Evolutionary conservation across 2,888 invertebrate genomes (phyloP), one percentile per base, ranked within the genome.

Genomic region (Philhelius pedissequus): DNA sequence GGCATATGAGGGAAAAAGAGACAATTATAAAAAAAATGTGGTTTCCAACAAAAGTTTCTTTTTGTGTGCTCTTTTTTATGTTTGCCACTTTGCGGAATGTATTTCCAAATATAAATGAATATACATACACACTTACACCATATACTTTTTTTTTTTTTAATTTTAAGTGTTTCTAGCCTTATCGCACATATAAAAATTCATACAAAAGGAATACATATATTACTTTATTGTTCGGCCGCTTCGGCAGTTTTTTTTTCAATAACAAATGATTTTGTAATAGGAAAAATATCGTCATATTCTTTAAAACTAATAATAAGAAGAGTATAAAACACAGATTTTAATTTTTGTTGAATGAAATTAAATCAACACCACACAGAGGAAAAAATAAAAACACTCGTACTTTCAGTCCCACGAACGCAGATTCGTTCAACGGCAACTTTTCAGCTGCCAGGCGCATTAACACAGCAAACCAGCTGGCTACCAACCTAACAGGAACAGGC

Each of bases 331-430:
- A 40, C 40, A 40, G 60, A 60, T 15, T 50, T 48, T 22, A 27
- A 40, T 13, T 35, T 45, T 45, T 45, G 7, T 75, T 75, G 27
- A 66, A 56, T 35, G 27, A 62, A 73, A 64, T 69, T 62, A 48
- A 80, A 79, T 80, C 38, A 48, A 80, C 75, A 75, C 75, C 45
- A 56, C 56, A 50, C 50, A 40, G 71, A 54, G 38, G 25, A 50
- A 15, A 52, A 79, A 73, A 48, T 45, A 48, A 78, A 62, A 74
- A 68, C 40, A 64, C 64, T 64, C 45, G 43, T 62, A 80, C 74
- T 74, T 60, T 50, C 76, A 50, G 75, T 75, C 75, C 74, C 75
- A 80, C 80, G 75, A 80, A 56, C 45, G 48, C 80, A 75, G 38
- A 75, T 64, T 68, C 54, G 38, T 69, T 25, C 68, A 40, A 69